Evolutionary conservation across 2,888 invertebrate species (phyloP).

Genomic region (Drosophila dives): DNA sequence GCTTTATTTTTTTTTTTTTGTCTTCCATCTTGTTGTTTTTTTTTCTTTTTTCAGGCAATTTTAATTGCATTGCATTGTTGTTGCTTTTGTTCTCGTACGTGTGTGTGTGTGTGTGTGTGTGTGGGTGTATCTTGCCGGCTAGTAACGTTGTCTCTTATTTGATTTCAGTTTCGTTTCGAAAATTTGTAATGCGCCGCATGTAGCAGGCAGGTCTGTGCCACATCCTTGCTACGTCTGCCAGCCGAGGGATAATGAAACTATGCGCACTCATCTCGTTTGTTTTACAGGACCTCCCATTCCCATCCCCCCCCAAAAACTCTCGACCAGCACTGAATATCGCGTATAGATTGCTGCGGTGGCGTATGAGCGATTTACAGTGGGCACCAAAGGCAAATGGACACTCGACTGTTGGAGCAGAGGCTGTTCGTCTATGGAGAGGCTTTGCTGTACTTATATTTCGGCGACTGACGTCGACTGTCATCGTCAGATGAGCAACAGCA

Average conservation of each 20-base stretch:
- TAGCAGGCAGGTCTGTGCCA: constrained; percentile 62
- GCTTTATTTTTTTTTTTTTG: constrained; percentile 48
- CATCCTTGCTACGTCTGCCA: constrained; percentile 42
- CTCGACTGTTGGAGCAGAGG: neutral
- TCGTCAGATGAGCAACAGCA: constrained; percentile 31
- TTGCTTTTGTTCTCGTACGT: constrained; percentile 44
- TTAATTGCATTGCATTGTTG: constrained; percentile 75
- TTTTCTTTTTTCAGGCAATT: constrained; percentile 58
- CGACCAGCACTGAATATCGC: constrained; percentile 8
- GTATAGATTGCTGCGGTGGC: constrained; percentile 62
- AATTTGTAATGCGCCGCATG: constrained; percentile 76
- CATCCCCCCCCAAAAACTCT: neutral
- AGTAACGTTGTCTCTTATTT: constrained; percentile 64
- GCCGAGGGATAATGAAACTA: constrained; percentile 74
- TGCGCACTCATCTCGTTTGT: constrained; percentile 71
- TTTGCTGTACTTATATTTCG: constrained; percentile 57
- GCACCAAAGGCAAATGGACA: neutral
- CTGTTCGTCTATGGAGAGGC: neutral
- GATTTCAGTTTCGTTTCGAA: constrained; percentile 77
- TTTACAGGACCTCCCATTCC: constrained; percentile 40
- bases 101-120: constrained; percentile 15
- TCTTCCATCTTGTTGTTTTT: constrained; percentile 28
- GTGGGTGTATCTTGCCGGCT: constrained; percentile 17
- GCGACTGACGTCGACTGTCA: constrained; percentile 51
- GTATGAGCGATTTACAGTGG: constrained; percentile 56